Base-by-base conservation (phyloP, 2,797 vertebrate genomes). In the Coendou prehensilis region DNA sequence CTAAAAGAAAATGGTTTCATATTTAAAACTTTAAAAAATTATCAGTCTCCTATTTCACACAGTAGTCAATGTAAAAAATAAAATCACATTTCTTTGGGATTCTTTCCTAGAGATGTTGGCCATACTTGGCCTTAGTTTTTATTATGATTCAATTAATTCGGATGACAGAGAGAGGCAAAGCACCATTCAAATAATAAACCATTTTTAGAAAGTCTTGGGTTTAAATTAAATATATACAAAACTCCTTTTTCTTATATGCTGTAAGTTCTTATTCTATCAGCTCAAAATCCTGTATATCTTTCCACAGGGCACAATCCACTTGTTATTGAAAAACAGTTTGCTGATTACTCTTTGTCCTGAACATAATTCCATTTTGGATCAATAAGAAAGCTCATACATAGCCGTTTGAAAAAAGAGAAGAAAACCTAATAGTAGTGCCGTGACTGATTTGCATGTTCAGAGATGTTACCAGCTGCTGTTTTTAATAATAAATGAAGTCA, bases 401-500 rank as follows among this genome's bases (percentile, higher is more conserved):
- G 45, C 11, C 11, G 9, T 7, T 85, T 18, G n/a, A 82, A 95
- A 85, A 87, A 30, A 80, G 4, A 79, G 56, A 85, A 54, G 22
- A 67, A 90, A 94, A 75, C 41, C 28, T 76, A 57, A 86, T 85
- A 41, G 73, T 52, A 80, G 47, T 37, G 69, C 6, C 17, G 54
- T 93, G 91, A 82, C 69, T 78, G 75, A 95, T 91, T 91, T 93
- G 47, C 63, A 85, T 28, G 23, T 45, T 92, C n/a, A 20, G 47
- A 83, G 56, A 92, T 94, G 82, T 97, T 96, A 93, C 87, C 95
- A 96, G 89, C 87, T 94, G 94, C 69, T 95, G 54, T 67, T 94
- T 14, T 98, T 97, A 97, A 97, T 96, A 97, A 97, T 97, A 95
- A 91, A 96, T 96, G 91, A 97, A 98, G 89, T 92, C 85, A 97